Evolutionary conservation across 2,888 invertebrate species (phyloP), one percentile per base, ranked within the genome.

Genomic region (Craniophora ligustri): DNA sequence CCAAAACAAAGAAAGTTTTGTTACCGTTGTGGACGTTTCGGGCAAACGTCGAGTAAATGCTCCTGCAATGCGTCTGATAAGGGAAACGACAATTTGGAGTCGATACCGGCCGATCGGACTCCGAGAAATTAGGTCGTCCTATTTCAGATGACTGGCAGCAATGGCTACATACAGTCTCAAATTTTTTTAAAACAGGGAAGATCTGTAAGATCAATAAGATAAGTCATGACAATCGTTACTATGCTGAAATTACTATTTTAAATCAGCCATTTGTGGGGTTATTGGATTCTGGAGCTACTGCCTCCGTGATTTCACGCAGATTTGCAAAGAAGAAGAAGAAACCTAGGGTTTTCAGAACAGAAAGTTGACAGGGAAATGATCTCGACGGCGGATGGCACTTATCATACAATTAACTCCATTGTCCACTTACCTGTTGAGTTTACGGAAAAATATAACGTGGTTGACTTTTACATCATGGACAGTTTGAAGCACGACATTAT

Each of bases 301-400:
- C n/a, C n/a, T n/a, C n/a, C n/a, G n/a, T n/a, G n/a, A n/a, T 46
- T 28, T 36, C 45, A 4, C 45, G 18, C 18, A 15, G 35, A 28
- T 26, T 45, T 19, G n/a, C 15, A 14, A 16, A n/a, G 19, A 19
- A 11, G n/a, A 36, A 36, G 18, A 19, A 36, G 3, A 11, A 19
- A 36, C 18, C 11, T 36, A 11, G 35, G 35, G 4, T 11, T 36
- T 14, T 19, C 36, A 14, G 18, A 6, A 18, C 28, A 28, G 13
- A 45, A 45, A 36, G 2, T 45, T 7, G 35, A 36, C 18, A 45
- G 28, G n/a, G 15, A 46, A 30, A 14, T 46, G 19, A 19, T 46
- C 14, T 36, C 46, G n/a, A 46, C 46, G 30, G 46, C 38, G 14
- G 38, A 38, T 46, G 30, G 46, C 13, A 46, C 46, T n/a, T 14